Conservation (phyloP, 2,113 vertebrate genomes). For the Elephas maximus region DNA sequence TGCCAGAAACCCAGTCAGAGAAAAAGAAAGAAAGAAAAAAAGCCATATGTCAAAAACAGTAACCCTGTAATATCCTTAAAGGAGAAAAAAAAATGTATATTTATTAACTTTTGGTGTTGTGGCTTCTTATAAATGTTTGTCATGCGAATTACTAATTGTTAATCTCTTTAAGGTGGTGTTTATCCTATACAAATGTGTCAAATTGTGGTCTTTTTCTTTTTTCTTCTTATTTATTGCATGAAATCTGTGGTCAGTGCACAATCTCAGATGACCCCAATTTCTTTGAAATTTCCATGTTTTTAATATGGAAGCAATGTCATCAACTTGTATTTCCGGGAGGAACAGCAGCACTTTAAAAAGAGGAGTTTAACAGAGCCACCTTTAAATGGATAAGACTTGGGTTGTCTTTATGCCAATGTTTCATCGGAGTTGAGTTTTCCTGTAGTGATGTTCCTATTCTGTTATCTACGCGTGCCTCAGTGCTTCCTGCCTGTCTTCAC, state of each 20-base stretch:
- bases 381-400: slow-evolving; percentile 74
- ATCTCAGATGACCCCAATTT: slow-evolving; percentile 82
- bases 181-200: slow-evolving; percentile 73
- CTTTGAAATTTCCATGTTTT: slow-evolving; percentile 82
- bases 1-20: slow-evolving; percentile 81
- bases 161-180: slow-evolving; percentile 80
- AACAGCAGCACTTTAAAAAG: slow-evolving; percentile 85
- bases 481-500: slow-evolving; percentile 53
- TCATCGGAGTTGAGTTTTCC: slow-evolving; percentile 75
- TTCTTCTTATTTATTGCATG: slow-evolving; percentile 84
- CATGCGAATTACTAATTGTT: slow-evolving; percentile 81
- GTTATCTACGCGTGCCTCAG: slow-evolving; percentile 71
- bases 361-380: slow-evolving; percentile 83
- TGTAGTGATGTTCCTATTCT: slow-evolving; percentile 72
- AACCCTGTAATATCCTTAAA: slow-evolving; percentile 80
- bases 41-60: slow-evolving; percentile 90
- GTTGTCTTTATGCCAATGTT: slow-evolving; percentile 65
- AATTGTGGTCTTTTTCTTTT: slow-evolving; percentile 77
- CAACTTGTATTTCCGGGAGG: slow-evolving; percentile 81
- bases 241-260: slow-evolving; percentile 82
- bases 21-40: slow-evolving; percentile 80
- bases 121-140: slow-evolving; percentile 82
- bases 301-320: slow-evolving; percentile 74
- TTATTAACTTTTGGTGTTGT: slow-evolving; percentile 72
- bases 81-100: slow-evolving; percentile 67